Conservation (phyloP, 2,113 vertebrate species). For the Hemichromis elongatus region DNA sequence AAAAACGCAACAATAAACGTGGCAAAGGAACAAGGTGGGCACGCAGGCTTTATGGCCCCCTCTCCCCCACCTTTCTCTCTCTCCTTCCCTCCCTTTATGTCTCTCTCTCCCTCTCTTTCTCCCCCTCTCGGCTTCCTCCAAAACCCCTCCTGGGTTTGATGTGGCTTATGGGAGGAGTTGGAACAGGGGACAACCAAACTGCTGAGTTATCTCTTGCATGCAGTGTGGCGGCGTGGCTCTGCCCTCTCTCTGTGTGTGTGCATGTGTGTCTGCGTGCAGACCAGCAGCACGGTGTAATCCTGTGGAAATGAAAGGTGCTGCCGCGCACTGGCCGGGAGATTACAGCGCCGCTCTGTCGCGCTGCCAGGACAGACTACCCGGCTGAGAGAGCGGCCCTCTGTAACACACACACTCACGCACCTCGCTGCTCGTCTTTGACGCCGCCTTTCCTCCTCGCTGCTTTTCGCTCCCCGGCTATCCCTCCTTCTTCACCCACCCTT, state of each 20-base stretch:
- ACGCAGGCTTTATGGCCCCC: slow-evolving; percentile 62
- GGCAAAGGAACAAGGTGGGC: slow-evolving; percentile 78
- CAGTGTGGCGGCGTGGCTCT: slow-evolving; percentile 66
- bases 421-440: slow-evolving; percentile 28
- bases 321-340: slow-evolving; percentile 74
- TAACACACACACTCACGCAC: slow-evolving; percentile 27
- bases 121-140: slow-evolving; percentile 31
- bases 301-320: slow-evolving; percentile 77
- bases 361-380: slow-evolving; percentile 60
- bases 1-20: slow-evolving; percentile 75
- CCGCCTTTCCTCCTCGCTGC: not conserved
- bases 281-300: slow-evolving; percentile 69
- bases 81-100: not conserved
- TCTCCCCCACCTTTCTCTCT: slow-evolving; percentile 16
- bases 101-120: not conserved
- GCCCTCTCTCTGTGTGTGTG: slow-evolving; percentile 25
- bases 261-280: slow-evolving; percentile 19
- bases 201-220: slow-evolving; percentile 78
- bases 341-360: slow-evolving; percentile 64
- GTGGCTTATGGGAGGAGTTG: slow-evolving; percentile 73
- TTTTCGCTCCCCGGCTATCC: not conserved
- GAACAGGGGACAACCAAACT: slow-evolving; percentile 70
- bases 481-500: slow-evolving; percentile 25
- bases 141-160: slow-evolving; percentile 70
- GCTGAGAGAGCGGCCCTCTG: slow-evolving; percentile 27